phyloP scores from a whole-genome alignment of 2,888 invertebrate genomes.

The Tenthredo distinguenda region DNA sequence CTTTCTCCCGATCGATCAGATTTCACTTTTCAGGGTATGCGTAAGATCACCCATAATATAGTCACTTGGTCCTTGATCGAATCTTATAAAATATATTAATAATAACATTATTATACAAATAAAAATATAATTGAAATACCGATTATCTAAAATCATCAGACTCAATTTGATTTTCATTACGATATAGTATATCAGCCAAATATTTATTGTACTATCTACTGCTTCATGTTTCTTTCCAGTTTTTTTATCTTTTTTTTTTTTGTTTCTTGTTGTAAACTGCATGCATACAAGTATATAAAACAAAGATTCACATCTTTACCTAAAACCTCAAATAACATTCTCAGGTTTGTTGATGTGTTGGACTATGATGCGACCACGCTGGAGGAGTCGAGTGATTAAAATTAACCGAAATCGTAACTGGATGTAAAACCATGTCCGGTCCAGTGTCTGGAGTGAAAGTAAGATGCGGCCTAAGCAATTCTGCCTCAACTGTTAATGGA shows the following conservation, averaged over 20 bases:
- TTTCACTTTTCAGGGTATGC: neutral
- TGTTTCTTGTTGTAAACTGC: neutral
- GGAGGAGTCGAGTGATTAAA: slow-evolving; percentile 78
- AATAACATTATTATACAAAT: neutral
- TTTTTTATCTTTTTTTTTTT: neutral
- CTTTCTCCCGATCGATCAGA: slow-evolving; percentile 40
- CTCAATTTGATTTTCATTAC: slow-evolving; percentile 32
- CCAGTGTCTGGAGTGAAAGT: slow-evolving; percentile 76
- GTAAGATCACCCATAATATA: neutral
- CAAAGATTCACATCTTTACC: neutral
- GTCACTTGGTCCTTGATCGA: slow-evolving; percentile 47
- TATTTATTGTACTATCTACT: slow-evolving; percentile 9
- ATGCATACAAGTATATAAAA: neutral
- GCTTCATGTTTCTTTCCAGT: neutral
- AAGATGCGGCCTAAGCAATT: slow-evolving; percentile 85
- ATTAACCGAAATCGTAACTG: slow-evolving; percentile 94
- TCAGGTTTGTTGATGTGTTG: slow-evolving; percentile 69
- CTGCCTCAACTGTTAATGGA: slow-evolving; percentile 90
- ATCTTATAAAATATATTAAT: neutral
- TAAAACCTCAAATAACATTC: neutral
- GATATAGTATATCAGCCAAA: slow-evolving; percentile 1
- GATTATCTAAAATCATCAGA: slow-evolving; percentile 27
- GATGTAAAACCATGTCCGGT: slow-evolving; percentile 86
- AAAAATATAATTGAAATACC: slow-evolving; percentile 27
- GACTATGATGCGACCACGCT: slow-evolving; percentile 71